Conservation (phyloP, 2,113 vertebrate genomes). For the Lycocorax pyrrhopterus region DNA sequence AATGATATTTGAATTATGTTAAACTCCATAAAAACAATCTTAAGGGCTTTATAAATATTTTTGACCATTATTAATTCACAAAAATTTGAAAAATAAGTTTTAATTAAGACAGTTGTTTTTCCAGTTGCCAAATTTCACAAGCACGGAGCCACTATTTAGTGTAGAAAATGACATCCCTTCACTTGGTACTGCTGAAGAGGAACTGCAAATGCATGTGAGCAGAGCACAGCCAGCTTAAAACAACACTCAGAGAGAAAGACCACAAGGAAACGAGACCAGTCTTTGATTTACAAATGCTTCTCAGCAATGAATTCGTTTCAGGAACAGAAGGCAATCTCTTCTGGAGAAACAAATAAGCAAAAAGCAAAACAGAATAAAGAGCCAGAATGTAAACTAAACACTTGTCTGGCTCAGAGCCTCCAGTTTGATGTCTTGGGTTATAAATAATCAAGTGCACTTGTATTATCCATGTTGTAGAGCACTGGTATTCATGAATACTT, state of each 20-base stretch:
- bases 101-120: background rate
- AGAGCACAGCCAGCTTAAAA: background rate
- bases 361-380: conserved; percentile 42
- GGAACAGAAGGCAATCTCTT: conserved; percentile 14
- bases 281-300: conserved; percentile 33
- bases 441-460: conserved; percentile 60
- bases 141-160: background rate
- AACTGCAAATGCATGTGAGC: background rate
- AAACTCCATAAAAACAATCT: background rate
- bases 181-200: background rate
- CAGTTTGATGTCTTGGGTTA: conserved; percentile 33
- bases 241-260: background rate
- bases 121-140: background rate
- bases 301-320: background rate
- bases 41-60: background rate
- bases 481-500: conserved; percentile 60
- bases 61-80: background rate
- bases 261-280: background rate
- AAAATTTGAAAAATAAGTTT: background rate
- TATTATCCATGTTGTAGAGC: conserved; percentile 40
- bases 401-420: conserved; percentile 37
- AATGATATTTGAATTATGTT: background rate
- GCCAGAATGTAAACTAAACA: conserved; percentile 27
- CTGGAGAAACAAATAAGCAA: conserved; percentile 48
- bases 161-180: background rate